Percentiles rank a stretch among this genome's conserved stretches.
phyloP scores from a whole-genome alignment of 1,140 invertebrate species.

The Micrasema longulum region DNA sequence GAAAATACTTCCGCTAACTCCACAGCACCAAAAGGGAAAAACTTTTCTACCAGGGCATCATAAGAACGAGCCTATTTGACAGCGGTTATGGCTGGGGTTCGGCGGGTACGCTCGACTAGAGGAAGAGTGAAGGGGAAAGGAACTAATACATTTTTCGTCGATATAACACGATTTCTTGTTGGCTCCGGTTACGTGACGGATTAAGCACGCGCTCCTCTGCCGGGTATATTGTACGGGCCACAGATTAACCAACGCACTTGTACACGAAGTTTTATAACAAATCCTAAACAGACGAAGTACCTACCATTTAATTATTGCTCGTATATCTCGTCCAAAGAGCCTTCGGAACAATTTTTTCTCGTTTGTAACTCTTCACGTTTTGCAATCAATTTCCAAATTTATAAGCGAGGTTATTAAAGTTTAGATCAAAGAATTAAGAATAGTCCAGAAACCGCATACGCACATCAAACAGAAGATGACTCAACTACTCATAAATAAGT shows the following conservation, averaged over 20 bases:
- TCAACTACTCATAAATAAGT: too few species aligned
- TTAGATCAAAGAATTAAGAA: too few species aligned
- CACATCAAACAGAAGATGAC: too few species aligned
- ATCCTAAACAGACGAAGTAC: too few species aligned
- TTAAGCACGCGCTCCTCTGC: conserved; percentile 59
- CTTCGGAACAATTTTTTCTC: too few species aligned
- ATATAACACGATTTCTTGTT: conserved; percentile 67
- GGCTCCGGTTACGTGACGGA: conserved; percentile 69
- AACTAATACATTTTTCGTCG: conserved; percentile 70
- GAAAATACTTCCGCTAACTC: conserved; percentile 52
- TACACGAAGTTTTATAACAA: too few species aligned
- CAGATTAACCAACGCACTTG: conserved; percentile 23
- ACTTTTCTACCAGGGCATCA: conserved; percentile 55
- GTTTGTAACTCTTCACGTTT: too few species aligned
- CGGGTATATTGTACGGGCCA: conserved; percentile 49
- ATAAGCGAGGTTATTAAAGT: too few species aligned
- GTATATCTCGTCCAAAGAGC: too few species aligned
- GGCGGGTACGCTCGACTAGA: conserved; percentile 19
- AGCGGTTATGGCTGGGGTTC: conserved; percentile 51
- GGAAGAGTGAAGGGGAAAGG: conserved; percentile 25
- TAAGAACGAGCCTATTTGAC: conserved; percentile 54
- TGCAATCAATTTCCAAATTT: too few species aligned
- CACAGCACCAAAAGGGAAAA: conserved; percentile 48
- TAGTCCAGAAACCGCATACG: too few species aligned
- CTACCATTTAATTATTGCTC: too few species aligned